Evolutionary conservation across 2,888 invertebrate species (phyloP), one percentile per base, ranked within the genome.

Genomic region (Chymomyza procnemis): DNA sequence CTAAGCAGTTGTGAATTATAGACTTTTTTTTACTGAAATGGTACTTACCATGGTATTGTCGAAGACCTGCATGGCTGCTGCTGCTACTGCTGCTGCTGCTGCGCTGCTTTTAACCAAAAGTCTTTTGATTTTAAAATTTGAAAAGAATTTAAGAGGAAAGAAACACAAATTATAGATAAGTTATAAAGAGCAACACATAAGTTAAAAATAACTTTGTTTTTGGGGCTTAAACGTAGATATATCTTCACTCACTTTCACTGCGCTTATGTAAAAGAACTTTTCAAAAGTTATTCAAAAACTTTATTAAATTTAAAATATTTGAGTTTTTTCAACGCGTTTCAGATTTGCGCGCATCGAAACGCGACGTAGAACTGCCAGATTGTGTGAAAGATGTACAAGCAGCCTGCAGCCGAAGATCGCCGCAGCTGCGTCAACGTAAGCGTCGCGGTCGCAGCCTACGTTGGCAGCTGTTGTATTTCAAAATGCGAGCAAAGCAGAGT

Each of bases 11-110:
- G n/a, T n/a, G 30, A 4, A 30, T 30, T 4, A 6, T 3, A 4
- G 30, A 64, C 59, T 59, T 62, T 70, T 47, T 59, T 30, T 22
- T 48, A 60, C 26, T 12, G 34, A 41, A 9, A 5, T 57, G 60
- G 41, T 60, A 87, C 89, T 89, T 83, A 89, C 89, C 75, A 89
- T 78, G 70, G 77, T 89, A 74, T 79, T 89, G 72, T 89, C 89
- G 76, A 89, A 89, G 73, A 89, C 87, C 85, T 89, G 89, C 89
- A 89, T 89, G 68, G 63, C 78, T 74, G 64, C 71, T 74, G 65
- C 71, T 69, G 73, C 55, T 69, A 72, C 55, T 66, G 67, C 22
- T 74, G 64, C 41, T 63, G 54, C 61, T 73, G 67, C 47, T 67
- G 34, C 67, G 18, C 47, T 59, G 46, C 47, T 22, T 30, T 58